Evolutionary conservation across 2,888 invertebrate species (phyloP), one percentile per base, ranked within the genome.

Genomic region (Leptinotarsa haldemani): DNA sequence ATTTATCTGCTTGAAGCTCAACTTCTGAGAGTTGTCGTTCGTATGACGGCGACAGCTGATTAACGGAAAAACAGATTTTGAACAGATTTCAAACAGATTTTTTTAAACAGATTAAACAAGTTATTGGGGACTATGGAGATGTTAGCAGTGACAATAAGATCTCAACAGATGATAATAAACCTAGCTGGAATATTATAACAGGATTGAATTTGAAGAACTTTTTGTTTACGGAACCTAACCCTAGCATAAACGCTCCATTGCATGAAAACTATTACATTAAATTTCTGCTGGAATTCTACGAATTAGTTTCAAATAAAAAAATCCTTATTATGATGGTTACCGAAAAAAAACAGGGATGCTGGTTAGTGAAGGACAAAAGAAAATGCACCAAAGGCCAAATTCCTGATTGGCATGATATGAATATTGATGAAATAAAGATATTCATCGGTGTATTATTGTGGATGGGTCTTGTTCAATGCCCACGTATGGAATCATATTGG

Each of bases 381-480:
- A 50, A 50, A 18, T 67, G 13, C 30, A 50, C 67, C 20, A 50
- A 22, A 52, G 52, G 48, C 52, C 20, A 67, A 52, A 50, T 67
- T 67, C 67, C 25, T 50, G 25, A 67, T 25, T 50, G 67, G 53
- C 52, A 67, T 13, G 67, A 67, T 64, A 70, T 52, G 64, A 70
- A 64, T 64, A 46, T 50, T 13, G 64, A 70, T 48, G 64, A 50
- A 48, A 20, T 70, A 1, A 70, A 65, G 64, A 52, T 3, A 50
- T 64, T 63, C 30, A 30, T 30, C 7, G 30, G 7, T 30, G 1
- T 30, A 7, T 7, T 7, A 40, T 40, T 40, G 40, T 63, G 58
- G 70, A 70, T 64, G 63, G 52, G 69, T 65, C 16, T 30, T 25
- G 25, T 63, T 25, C 40, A 63, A 63, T 25, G 30, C 12, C 63